A percentile compares a stretch with the other conserved stretches of the same genome.
phyloP scores from a whole-genome alignment of 1,140 invertebrate species.

The Vanessa tameamea region DNA sequence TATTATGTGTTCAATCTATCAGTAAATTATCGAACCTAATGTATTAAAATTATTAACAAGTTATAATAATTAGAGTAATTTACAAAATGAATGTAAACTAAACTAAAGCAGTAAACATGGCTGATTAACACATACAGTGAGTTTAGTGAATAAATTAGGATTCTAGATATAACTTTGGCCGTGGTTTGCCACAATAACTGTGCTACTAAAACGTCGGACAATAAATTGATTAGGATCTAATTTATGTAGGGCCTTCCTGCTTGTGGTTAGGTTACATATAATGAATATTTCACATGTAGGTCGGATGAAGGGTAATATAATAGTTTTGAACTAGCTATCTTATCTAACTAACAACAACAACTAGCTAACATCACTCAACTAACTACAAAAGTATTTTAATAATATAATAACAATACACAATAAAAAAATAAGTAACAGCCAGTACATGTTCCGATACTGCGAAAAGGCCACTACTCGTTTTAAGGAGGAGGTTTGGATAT shows the following conservation, averaged over 20 bases:
- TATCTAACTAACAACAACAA: no score
- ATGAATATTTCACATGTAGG: background rate
- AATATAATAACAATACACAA: background rate
- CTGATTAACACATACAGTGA: background rate
- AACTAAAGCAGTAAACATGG: background rate
- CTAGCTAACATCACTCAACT: background rate
- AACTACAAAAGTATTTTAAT: background rate
- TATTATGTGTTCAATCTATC: no score
- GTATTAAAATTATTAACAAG: background rate
- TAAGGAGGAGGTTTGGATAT: no score
- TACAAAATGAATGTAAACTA: slow-evolving; percentile 8
- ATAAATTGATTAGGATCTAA: slow-evolving; percentile 31
- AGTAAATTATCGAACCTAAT: background rate
- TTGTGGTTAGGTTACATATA: slow-evolving; percentile 8
- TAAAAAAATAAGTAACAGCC: background rate
- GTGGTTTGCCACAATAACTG: slow-evolving; percentile 2
- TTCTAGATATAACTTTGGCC: background rate
- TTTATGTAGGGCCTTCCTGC: slow-evolving; percentile 17
- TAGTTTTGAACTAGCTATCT: background rate
- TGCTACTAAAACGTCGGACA: slow-evolving; percentile 18
- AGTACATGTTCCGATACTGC: no score
- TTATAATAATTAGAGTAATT: background rate
- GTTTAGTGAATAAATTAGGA: slow-evolving; percentile 4
- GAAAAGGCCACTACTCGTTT: no score
- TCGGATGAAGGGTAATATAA: background rate